Base-by-base conservation (phyloP, 2,797 vertebrate genomes). In the Tenualosa thibaudeaui region DNA sequence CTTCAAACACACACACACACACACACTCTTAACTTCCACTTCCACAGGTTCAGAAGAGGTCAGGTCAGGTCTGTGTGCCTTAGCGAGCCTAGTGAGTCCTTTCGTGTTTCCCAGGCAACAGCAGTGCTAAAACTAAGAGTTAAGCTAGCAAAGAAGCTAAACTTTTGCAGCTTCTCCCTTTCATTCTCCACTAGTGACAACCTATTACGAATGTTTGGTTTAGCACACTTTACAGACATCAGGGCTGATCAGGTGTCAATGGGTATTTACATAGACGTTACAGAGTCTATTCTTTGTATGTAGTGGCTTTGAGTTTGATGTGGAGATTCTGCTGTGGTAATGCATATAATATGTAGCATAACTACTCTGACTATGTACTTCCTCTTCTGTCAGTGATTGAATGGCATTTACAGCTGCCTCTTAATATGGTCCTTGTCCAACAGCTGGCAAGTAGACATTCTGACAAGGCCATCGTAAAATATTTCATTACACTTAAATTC, bases 401-500 rank as follows among this genome's bases (percentile, higher is more conserved):
- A 46, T 78, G 71, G 71, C 40, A 46, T 17, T 71, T 78, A 78
- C 71, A 78, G 71, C 71, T 78, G 37, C 71, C 43, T 40, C 71
- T 17, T 46, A 78, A 46, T 22, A 46, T 78, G 40, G 71, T 78
- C 37, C 40, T 26, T 15, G 26, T 13, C 12, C 65, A 37, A 43
- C 71, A 78, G 71, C 71, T 78, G 71, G 19, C 71, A 9, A 43
- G 71, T 7, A 15, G 40, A 78, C 40, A 78, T 78, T 78, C 22
- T 78, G 71, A 78, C 71, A 78, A 78, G 71, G 0, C 17, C 58
- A 17, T 46, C 71, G 19, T 78, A 46, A 78, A 78, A 46, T 43
- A 46, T 78, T 22, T 78, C 22, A 78, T 46, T 7, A 3, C 71
- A 78, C 19, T 46, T 78, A 46, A 6, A 78, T 43, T 24, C 71